These are phyloP conservation scores for Bungarus multicinctus DNA, from an alignment of 2,113 vertebrate genomes.

Conservation along the genomic window DNA sequence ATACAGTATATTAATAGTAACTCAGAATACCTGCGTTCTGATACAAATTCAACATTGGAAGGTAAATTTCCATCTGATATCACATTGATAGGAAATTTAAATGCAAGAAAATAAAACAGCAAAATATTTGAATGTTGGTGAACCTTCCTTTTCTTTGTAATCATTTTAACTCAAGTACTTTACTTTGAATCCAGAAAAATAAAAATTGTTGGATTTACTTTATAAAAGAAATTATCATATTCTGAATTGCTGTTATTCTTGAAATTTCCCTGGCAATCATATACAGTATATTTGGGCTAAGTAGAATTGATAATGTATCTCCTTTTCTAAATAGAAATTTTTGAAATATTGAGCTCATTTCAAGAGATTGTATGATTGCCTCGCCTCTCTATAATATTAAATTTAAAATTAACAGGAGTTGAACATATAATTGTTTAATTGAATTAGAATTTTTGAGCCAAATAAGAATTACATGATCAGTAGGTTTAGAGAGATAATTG, in stretches of 20 bases:
- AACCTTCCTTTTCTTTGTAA: not conserved
- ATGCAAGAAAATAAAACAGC: not conserved
- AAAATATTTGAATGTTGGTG: not conserved
- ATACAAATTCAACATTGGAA: not conserved
- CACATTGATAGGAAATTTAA: not conserved
- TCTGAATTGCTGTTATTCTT: not conserved
- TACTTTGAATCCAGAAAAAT: not conserved
- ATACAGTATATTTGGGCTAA: not conserved
- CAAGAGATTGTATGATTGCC: not conserved
- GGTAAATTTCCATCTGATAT: not conserved
- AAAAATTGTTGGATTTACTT: not conserved
- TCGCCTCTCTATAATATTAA: not conserved
- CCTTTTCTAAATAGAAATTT: not conserved
- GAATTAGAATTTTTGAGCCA: not conserved
- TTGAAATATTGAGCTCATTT: not conserved
- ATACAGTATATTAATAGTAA: too few relatives aligned
- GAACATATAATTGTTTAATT: not conserved
- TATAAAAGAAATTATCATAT: not conserved
- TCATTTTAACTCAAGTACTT: not conserved
- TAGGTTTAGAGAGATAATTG: not conserved
- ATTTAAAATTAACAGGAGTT: not conserved
- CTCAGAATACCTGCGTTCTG: not conserved
- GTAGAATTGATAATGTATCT: not conserved
- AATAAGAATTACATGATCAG: not conserved
- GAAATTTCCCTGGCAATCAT: not conserved